A percentile compares a stretch with the other conserved stretches of the same genome.
phyloP scores from a whole-genome alignment of 2,888 invertebrate species.

The Amiota mariae region DNA sequence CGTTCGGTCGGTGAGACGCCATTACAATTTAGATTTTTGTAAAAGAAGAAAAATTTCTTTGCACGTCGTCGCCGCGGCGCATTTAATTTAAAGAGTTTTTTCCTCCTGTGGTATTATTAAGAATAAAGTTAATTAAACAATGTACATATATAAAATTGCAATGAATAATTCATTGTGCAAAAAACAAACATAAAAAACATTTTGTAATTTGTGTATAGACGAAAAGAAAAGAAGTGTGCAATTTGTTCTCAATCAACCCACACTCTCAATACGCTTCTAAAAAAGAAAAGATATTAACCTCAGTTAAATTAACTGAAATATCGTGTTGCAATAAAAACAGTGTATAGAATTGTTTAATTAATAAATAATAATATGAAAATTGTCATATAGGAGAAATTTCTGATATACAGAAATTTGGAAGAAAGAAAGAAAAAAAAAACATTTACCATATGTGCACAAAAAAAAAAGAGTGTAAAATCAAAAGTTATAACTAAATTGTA shows the following conservation, averaged over 20 bases:
- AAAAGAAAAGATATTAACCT: too few species aligned
- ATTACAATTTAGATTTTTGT: constrained; percentile 63
- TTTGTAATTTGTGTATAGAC: constrained; percentile 6
- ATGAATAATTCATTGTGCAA: constrained; percentile 35
- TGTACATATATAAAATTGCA: constrained; percentile 44
- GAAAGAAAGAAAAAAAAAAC: too few species aligned
- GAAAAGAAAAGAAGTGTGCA: not conserved
- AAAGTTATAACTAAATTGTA: too few species aligned
- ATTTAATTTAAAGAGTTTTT: constrained; percentile 40
- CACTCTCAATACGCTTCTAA: too few species aligned
- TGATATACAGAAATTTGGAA: too few species aligned
- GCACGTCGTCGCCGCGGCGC: constrained; percentile 38
- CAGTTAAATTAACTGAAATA: too few species aligned
- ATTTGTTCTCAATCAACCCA: not conserved
- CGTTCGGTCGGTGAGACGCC: constrained; percentile 69
- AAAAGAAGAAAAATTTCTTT: constrained; percentile 65
- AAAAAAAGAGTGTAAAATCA: too few species aligned
- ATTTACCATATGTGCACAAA: too few species aligned
- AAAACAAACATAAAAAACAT: constrained; percentile 35
- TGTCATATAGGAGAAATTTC: too few species aligned
- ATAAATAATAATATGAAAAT: too few species aligned
- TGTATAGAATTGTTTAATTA: too few species aligned
- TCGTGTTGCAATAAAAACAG: too few species aligned
- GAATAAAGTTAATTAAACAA: constrained; percentile 52
- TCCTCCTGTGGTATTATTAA: constrained; percentile 48